A percentile compares a stretch with the other conserved stretches of the same genome.
Conservation (phyloP, 1,140 invertebrate genomes). For the Ceratina australensis region DNA sequence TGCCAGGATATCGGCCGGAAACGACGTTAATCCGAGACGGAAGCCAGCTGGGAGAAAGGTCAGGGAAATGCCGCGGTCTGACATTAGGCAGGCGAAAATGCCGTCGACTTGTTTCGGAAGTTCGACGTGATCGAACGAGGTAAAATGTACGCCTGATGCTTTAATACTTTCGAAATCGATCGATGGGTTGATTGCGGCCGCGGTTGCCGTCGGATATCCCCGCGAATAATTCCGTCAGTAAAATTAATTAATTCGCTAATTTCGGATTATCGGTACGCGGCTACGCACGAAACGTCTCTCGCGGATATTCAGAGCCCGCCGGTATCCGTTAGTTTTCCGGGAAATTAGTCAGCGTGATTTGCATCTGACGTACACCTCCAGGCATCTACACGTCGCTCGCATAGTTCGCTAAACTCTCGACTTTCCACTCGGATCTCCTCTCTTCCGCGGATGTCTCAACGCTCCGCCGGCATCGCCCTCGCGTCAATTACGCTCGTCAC, state of each 20-base stretch:
- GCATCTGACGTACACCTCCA: conserved; percentile 76
- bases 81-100: conserved; percentile 62
- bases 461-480: conserved; percentile 21
- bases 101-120: conserved; percentile 24
- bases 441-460: conserved; percentile 50
- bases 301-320: conserved; percentile 44
- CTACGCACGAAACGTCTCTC: conserved; percentile 51
- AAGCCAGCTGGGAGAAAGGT: conserved; percentile 52
- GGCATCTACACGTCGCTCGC: conserved; percentile 74
- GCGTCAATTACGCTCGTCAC: conserved; percentile 60
- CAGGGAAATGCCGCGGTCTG: conserved; percentile 59
- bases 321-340: conserved; percentile 74
- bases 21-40: background rate
- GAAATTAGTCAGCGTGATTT: conserved; percentile 78
- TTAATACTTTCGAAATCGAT: background rate
- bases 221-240: conserved; percentile 35
- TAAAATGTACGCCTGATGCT: background rate
- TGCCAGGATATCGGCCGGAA: background rate
- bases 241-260: conserved; percentile 63
- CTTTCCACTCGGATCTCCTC: conserved; percentile 51
- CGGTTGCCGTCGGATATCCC: conserved; percentile 3
- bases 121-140: too few relatives aligned
- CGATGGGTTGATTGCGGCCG: too few relatives aligned
- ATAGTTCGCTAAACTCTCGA: conserved; percentile 70
- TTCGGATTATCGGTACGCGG: conserved; percentile 55